These are phyloP conservation scores for Cataglyphis albicans DNA, from an alignment of 2,888 invertebrate genomes.

Conservation along the genomic window DNA sequence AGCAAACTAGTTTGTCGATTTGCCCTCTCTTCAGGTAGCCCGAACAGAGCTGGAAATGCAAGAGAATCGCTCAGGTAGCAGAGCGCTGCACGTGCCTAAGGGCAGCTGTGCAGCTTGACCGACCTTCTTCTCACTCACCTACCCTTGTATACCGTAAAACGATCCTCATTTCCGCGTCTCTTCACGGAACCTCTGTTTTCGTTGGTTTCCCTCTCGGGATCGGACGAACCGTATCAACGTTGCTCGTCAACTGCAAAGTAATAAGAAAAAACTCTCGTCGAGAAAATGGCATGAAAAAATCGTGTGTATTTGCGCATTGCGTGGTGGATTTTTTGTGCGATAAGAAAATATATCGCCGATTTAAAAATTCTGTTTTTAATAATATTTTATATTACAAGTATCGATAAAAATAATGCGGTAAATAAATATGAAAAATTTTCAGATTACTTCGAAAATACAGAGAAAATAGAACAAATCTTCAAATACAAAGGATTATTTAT, in stretches of 20 bases:
- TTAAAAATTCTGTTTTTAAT: not conserved
- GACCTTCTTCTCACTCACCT: slow-evolving; percentile 60
- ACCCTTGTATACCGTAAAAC: slow-evolving; percentile 68
- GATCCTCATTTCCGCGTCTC: slow-evolving; percentile 78
- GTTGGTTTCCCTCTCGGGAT: slow-evolving; percentile 64
- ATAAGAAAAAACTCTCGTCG: not conserved
- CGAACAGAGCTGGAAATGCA: slow-evolving; percentile 46
- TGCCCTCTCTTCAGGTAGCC: slow-evolving; percentile 5
- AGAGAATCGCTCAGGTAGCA: slow-evolving; percentile 73
- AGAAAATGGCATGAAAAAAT: not conserved
- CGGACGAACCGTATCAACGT: slow-evolving; percentile 69
- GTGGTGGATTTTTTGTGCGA: not conserved
- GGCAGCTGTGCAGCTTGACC: slow-evolving; percentile 79
- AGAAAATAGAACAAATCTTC: not conserved
- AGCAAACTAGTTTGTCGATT: slow-evolving; percentile 14
- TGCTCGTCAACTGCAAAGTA: slow-evolving; percentile 14
- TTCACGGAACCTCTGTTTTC: slow-evolving; percentile 72
- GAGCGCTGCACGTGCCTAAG: slow-evolving; percentile 78
- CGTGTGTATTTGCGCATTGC: not conserved
- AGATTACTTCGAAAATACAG: not conserved
- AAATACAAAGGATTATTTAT: not conserved
- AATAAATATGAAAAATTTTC: not conserved
- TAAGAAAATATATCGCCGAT: not conserved
- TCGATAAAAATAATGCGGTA: not conserved
- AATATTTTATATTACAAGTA: not conserved